Conservation (phyloP, 2,888 invertebrate genomes). For the Meloe dianella region DNA sequence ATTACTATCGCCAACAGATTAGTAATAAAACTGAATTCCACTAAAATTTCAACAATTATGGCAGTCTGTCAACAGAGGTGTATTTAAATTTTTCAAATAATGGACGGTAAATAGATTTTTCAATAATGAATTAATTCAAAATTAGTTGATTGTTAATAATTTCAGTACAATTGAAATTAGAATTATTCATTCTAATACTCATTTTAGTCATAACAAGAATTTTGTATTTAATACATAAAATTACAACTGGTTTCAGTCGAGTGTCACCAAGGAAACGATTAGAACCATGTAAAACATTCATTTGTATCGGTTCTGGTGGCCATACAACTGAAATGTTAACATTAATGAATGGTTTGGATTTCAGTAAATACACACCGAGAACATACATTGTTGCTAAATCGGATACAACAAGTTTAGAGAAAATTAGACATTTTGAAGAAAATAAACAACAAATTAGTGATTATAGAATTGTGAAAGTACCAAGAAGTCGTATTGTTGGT, state of each 20-base stretch:
- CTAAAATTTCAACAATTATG: neutral
- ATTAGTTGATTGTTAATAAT: constrained; percentile 16
- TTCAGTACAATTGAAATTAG: constrained; percentile 44
- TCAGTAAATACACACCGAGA: constrained; percentile 72
- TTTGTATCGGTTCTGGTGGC: constrained; percentile 82
- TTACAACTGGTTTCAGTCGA: constrained; percentile 53
- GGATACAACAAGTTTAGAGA: constrained; percentile 77
- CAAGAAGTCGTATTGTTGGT: constrained; percentile 84
- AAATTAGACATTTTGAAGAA: constrained; percentile 66
- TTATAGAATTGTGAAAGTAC: constrained; percentile 68
- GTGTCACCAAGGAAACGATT: constrained; percentile 42
- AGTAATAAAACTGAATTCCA: neutral
- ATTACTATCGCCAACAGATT: neutral
- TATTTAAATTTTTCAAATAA: neutral
- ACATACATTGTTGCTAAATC: constrained; percentile 79
- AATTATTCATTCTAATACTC: constrained; percentile 44
- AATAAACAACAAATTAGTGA: constrained; percentile 44
- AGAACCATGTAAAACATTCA: constrained; percentile 60
- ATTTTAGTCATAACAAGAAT: constrained; percentile 49
- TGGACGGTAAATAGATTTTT: neutral
- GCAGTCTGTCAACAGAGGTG: neutral
- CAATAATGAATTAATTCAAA: neutral
- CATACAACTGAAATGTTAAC: constrained; percentile 95
- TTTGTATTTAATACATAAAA: constrained; percentile 55
- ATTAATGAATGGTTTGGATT: constrained; percentile 69